Conservation (phyloP, 2,113 vertebrate genomes). For the Leucopsar rothschildi region DNA sequence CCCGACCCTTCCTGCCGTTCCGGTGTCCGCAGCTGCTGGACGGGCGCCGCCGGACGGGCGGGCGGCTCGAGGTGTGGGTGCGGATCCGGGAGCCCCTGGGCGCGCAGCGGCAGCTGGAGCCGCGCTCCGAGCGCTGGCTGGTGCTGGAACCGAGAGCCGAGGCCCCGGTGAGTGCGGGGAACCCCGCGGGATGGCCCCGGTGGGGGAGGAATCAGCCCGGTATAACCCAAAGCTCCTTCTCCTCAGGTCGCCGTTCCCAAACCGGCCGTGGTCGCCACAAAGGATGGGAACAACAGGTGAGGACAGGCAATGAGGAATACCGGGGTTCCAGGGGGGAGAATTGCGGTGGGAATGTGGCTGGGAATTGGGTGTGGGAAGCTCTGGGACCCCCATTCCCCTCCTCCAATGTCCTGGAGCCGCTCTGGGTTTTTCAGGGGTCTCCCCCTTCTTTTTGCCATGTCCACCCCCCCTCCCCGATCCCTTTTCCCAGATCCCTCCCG, state of each 20-base stretch:
- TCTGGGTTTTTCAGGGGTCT: neutral
- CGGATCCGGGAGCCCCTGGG: neutral
- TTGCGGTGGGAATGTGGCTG: neutral
- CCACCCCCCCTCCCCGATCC: too few species aligned
- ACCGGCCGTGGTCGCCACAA: fast-evolving
- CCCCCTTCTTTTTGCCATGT: neutral
- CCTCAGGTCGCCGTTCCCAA: neutral
- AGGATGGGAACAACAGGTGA: neutral
- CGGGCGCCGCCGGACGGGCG: neutral
- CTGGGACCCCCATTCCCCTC: neutral
- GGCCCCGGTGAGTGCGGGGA: neutral
- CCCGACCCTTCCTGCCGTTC: neutral
- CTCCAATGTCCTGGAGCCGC: neutral
- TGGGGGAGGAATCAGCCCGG: too few species aligned
- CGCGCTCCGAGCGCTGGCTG: neutral
- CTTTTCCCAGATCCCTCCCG: neutral
- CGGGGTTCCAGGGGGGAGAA: neutral
- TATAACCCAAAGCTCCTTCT: neutral
- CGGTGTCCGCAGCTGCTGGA: neutral
- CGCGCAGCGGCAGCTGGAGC: neutral
- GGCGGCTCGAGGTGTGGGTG: neutral
- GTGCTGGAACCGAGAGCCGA: neutral
- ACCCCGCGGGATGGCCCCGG: neutral
- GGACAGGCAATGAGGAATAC: neutral
- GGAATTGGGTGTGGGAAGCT: neutral